Base-by-base conservation (phyloP, 2,888 invertebrate genomes). In the Lamellibrachia satsuma region DNA sequence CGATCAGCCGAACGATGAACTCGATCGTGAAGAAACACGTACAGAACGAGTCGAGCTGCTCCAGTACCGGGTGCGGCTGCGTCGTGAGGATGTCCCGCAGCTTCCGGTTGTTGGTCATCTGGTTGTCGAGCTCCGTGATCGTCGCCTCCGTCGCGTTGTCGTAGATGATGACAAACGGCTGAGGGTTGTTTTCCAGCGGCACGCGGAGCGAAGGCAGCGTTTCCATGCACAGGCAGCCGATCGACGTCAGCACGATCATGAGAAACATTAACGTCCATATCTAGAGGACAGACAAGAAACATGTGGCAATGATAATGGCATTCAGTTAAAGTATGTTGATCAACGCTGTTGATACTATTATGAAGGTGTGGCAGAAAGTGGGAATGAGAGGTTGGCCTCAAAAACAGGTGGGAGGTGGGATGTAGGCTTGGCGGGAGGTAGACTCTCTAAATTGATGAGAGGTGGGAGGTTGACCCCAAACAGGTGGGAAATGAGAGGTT, bases 11-110 rank as follows among this genome's bases (percentile, higher is more conserved):
- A 0, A 94, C 92, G 7, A 95, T 92, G 92, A 94, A 93, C 92
- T 95, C 95, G 7, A 94, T 57, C n/a, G 94, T 94, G 93, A 95
- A 95, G 92, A 95, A 94, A 27, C 93, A 94, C 22, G 94, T 93
- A 90, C 93, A 93, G 93, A 94, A 92, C 22, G 93, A 91, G 93
- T 94, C 94, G 27, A 94, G 92, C 75, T 92, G 27, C 60, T 94
- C 94, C 75, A 94, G 93, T 7, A 91, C 93, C 11, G 93, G 93
- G 52, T 94, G 93, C 22, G 94, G 94, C 52, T 93, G 90, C 3
- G 94, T 94, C 55, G 75, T 27, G 75, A 94, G 90, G 55, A 94
- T 90, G 15, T 75, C 92, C n/a, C 90, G n/a, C 8, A 94, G 92
- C 91, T 94, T 94, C n/a, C 22, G 91, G 90, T 94, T 94, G 51